Base-by-base conservation (phyloP, 2,888 invertebrate genomes). In the Tryphoninae sp. region DNA sequence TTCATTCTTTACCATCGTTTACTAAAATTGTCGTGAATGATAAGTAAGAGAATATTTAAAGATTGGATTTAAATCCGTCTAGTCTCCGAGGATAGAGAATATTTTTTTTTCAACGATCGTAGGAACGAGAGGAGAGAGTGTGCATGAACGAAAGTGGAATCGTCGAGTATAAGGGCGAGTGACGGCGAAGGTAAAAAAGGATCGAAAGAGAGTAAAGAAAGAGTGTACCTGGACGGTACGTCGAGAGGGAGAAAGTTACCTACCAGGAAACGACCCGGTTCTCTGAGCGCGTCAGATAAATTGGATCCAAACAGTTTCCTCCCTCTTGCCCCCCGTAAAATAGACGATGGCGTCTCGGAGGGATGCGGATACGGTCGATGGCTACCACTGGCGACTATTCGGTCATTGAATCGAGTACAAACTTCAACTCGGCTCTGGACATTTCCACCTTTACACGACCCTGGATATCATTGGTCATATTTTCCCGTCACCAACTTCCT, bases 221-320 rank as follows among this genome's bases (percentile, higher is more conserved):
- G 62, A 33, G 62, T 19, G 33, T 58, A 59, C 58, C 26, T n/a
- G 67, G 59, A 67, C 16, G 49, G 64, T 62, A 55, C 51, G 53
- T 11, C 23, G 22, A 11, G 55, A 59, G 58, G 61, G n/a, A 53
- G 73, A 76, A 67, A 79, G 80, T 69, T 80, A 84, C 84, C 83
- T 80, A 84, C 84, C 83, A 85, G 87, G 88, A 87, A 88, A 86
- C 85, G 87, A 88, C 87, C 87, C 83, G 86, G 87, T 88, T 88
- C 86, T 86, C 77, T 82, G 75, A 81, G 74, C 84, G 84, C 84
- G 84, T 85, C 87, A 78, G 87, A 86, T 87, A 88, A 88, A 88
- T 87, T 87, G 87, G 86, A 88, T 87, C 83, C 78, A 84, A 87
- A 84, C 87, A 85, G 87, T 88, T 88, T 86, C 84, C 33, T 33